A percentile compares a stretch with the other conserved stretches of the same genome.
Evolutionary conservation across 2,888 invertebrate species (phyloP).

Genomic region (Hymenopus coronatus): DNA sequence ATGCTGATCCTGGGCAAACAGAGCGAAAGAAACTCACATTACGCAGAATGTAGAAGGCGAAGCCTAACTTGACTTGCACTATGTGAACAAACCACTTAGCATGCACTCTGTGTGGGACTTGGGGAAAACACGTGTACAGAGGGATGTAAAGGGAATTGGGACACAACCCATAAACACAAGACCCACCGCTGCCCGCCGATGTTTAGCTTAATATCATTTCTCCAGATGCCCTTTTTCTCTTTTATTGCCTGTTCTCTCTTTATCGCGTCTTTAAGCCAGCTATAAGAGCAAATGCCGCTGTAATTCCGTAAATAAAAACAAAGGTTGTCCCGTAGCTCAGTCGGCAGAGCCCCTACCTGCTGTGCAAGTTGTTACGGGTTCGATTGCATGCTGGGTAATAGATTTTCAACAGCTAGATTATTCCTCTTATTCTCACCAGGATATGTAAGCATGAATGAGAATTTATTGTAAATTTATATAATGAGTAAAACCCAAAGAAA

Average conservation of each 20-base stretch:
- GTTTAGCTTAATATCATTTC: not conserved
- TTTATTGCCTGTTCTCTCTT: not conserved
- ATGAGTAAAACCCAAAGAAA: too few species aligned
- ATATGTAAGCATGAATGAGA: too few species aligned
- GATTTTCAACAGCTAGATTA: too few species aligned
- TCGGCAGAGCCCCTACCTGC: too few species aligned
- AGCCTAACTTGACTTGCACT: not conserved
- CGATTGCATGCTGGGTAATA: too few species aligned
- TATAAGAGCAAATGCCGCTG: too few species aligned
- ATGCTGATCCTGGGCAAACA: too few species aligned
- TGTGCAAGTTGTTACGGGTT: too few species aligned
- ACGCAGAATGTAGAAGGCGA: not conserved
- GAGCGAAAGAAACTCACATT: not conserved
- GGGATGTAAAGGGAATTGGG: not conserved
- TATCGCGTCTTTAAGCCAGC: not conserved
- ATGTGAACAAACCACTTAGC: not conserved
- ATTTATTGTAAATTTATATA: too few species aligned
- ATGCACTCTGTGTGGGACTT: not conserved
- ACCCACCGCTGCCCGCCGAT: not conserved
- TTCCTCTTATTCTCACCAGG: too few species aligned
- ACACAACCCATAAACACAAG: not conserved
- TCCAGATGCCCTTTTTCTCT: not conserved
- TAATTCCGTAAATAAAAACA: too few species aligned
- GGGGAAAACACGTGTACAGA: not conserved
- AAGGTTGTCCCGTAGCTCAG: too few species aligned